A percentile compares a stretch with the other conserved stretches of the same genome.
phyloP scores from a whole-genome alignment of 2,888 invertebrate species.

The Campoletis raptor region DNA sequence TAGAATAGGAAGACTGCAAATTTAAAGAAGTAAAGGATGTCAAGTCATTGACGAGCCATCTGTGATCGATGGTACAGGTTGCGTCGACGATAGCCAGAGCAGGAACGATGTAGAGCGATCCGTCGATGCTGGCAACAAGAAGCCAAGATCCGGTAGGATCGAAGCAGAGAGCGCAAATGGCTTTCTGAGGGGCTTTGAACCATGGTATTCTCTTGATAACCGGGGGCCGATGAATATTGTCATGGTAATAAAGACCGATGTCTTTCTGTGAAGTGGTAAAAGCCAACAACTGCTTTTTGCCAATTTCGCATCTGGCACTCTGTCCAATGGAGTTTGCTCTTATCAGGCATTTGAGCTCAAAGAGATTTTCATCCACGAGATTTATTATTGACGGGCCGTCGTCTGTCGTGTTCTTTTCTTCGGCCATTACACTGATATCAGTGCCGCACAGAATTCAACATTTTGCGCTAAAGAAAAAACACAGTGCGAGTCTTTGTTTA shows the following conservation, averaged over 20 bases:
- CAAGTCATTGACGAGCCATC: conserved; percentile 87
- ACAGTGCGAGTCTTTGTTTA: not conserved
- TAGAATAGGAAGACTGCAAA: conserved; percentile 80
- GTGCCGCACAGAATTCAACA: conserved; percentile 38
- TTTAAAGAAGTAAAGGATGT: conserved; percentile 85
- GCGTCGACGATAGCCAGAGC: conserved; percentile 87
- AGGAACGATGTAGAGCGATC: conserved; percentile 88
- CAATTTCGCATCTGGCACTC: conserved; percentile 79
- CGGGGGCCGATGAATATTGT: conserved; percentile 74
- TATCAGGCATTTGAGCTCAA: conserved; percentile 81
- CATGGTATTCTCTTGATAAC: conserved; percentile 81
- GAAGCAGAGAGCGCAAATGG: conserved; percentile 88
- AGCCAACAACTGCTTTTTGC: conserved; percentile 79
- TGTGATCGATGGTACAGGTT: conserved; percentile 86
- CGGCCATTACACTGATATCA: conserved; percentile 71
- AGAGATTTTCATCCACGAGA: conserved; percentile 77
- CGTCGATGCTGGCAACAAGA: conserved; percentile 86
- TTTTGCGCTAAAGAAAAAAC: conserved; percentile 28
- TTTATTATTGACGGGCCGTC: conserved; percentile 68
- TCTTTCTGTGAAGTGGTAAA: conserved; percentile 79
- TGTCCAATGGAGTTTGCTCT: conserved; percentile 79
- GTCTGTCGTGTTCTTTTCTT: conserved; percentile 55
- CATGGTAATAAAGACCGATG: conserved; percentile 81
- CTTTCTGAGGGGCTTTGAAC: conserved; percentile 80
- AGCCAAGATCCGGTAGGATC: conserved; percentile 94